These are phyloP conservation scores for Morpho deidamia DNA, from an alignment of 2,888 invertebrate genomes.

Conservation along the genomic window DNA sequence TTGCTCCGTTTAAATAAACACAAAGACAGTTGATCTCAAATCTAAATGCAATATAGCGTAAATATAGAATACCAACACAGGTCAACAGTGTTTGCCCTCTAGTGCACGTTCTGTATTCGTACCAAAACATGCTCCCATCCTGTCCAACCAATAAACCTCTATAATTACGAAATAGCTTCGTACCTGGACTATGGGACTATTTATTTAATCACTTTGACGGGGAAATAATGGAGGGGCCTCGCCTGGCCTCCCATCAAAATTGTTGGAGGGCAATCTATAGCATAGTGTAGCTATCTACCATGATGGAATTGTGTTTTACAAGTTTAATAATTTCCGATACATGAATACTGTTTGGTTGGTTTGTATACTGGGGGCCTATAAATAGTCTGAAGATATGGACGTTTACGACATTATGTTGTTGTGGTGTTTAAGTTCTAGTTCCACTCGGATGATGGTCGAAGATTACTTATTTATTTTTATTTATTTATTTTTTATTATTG, in stretches of 20 bases:
- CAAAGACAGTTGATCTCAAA: not conserved
- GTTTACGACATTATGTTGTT: no score
- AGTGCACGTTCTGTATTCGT: slow-evolving; percentile 32
- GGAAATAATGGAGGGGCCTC: slow-evolving; percentile 63
- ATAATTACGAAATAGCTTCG: slow-evolving; percentile 74
- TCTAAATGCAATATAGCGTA: slow-evolving; percentile 10
- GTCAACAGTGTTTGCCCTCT: slow-evolving; percentile 37
- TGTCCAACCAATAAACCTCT: slow-evolving; percentile 63
- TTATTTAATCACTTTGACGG: slow-evolving; percentile 77
- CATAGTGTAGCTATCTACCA: slow-evolving; percentile 43
- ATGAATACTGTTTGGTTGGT: slow-evolving; percentile 3
- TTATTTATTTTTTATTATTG: no score
- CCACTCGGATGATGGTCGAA: no score
- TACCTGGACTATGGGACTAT: slow-evolving; percentile 57
- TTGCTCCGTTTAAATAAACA: not conserved
- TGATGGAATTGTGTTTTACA: slow-evolving; percentile 40
- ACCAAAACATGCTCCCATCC: slow-evolving; percentile 59
- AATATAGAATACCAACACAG: slow-evolving; percentile 36
- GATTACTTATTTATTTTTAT: no score
- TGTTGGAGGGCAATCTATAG: slow-evolving; percentile 42
- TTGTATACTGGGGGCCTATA: not conserved
- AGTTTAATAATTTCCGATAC: slow-evolving; percentile 48
- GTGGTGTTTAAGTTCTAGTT: no score
- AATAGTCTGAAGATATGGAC: no score
- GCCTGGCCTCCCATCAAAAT: slow-evolving; percentile 46